Conservation (phyloP, 2,797 vertebrate genomes). For the Mormyrus proboscirostris region DNA sequence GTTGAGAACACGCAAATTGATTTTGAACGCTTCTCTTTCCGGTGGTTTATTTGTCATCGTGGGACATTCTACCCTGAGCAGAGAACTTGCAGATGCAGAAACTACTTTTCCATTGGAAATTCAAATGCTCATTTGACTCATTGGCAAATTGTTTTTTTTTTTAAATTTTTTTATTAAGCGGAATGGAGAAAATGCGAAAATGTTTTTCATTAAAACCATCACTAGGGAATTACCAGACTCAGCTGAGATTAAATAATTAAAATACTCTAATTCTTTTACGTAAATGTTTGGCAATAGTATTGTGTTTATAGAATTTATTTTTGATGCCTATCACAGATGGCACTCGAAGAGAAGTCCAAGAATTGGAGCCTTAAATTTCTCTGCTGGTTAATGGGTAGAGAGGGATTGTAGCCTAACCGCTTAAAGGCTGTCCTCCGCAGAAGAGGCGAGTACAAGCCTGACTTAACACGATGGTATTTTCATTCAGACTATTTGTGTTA, state of each 20-base stretch:
- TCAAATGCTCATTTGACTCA: neutral
- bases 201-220: neutral
- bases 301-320: neutral
- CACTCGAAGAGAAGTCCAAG: constrained; percentile 24
- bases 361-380: constrained; percentile 20
- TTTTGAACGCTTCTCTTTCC: constrained; percentile 37
- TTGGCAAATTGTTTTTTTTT: neutral
- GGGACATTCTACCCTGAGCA: constrained; percentile 33
- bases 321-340: constrained; percentile 28
- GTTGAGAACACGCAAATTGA: constrained; percentile 33
- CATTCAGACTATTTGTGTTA: neutral
- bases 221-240: neutral
- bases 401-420: neutral
- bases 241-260: neutral
- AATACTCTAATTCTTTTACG: neutral
- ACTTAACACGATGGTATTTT: neutral
- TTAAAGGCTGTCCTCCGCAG: neutral
- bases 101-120: constrained; percentile 12
- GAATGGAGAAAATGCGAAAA: neutral
- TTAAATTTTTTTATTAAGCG: neutral
- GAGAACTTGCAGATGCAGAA: constrained; percentile 38
- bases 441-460: neutral
- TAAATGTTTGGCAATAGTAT: neutral
- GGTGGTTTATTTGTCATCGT: constrained; percentile 29
- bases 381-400: neutral